Base-by-base conservation (phyloP, 2,113 vertebrate species). In the Syrmaticus mikado region DNA sequence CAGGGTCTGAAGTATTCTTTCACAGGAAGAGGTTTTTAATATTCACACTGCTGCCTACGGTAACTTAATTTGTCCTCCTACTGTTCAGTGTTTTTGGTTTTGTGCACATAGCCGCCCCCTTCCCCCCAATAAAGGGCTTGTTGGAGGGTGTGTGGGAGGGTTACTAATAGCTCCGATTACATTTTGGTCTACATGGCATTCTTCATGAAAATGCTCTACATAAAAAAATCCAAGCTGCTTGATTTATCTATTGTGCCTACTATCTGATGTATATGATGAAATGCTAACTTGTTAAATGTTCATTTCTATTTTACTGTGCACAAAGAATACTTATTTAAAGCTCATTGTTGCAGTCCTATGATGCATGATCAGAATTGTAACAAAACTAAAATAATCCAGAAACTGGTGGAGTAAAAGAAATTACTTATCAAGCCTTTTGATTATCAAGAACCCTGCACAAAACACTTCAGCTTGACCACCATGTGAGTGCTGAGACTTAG, bases 211-310 rank as follows among this genome's bases (percentile, higher is more conserved):
- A 53, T 58, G 95, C 93, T 95, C 93, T 90, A 32, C 94, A 81
- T 92, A 14, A 61, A 16, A 43, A 43, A 14, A 61, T 6, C 72
- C 3, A 28, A 94, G 92, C 93, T 97, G 96, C 97, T 97, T 94
- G 95, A 92, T 82, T 96, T 97, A 92, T 97, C 96, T 96, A 92
- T 97, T 96, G 94, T 97, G 97, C 97, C 97, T 97, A 92, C 94
- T 95, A 82, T 82, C 95, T 91, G 94, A 94, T 97, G 96, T 97
- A 96, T 96, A 75, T 90, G 94, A 94, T 95, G 94, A 97, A 96
- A 94, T 96, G 96, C 96, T 95, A 91, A 93, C 94, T 94, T 97
- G 95, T 96, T 97, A 52, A 97, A 91, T 96, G 95, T 96, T 97
- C 87, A 46, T 96, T 97, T 97, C 94, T 94, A 72, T 95, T 96